Evolutionary conservation across 2,797 vertebrate species (phyloP), one percentile per base, ranked within the genome.

Genomic region (Argya squamiceps): DNA sequence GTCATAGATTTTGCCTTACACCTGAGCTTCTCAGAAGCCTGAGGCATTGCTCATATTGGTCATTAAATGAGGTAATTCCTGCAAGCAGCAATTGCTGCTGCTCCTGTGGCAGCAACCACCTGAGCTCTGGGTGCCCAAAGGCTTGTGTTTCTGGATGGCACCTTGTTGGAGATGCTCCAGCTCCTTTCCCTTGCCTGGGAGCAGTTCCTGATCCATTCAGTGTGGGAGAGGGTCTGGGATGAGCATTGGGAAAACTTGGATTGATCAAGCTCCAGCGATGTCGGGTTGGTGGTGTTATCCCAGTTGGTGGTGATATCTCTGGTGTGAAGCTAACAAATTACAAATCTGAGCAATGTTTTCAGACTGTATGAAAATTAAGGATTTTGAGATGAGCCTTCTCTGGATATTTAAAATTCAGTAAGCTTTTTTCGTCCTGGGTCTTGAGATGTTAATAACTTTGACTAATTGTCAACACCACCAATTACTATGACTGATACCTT

Each of bases 401-500:
- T 30, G 70, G 93, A 94, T 84, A 92, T 88, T 97, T 97, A 90
- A 95, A 95, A 96, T 98, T 95, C 95, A 96, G 80, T 41, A 37
- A 73, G 67, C 76, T 89, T 95, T 92, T 97, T 97, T 97, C 93
- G 96, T 97, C 96, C 95, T 91, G 96, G 83, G 97, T 97, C 97
- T 98, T 96, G 93, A 97, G 97, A 98, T 98, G 97, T 98, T 98
- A 98, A 98, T 98, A 96, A 97, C 94, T 97, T 98, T 98, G 98
- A 98, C 98, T 98, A 98, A 98, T 98, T 98, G 98, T 98, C 98
- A 98, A 97, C 98, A 98, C 96, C 97, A 96, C 97, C 98, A 98
- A 97, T 98, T 98, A 98, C 97, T 97, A 96, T 98, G 98, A 98
- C 97, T 98, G 98, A 98, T 98, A 98, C 96, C 97, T 98, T 98